Evolutionary conservation across 2,113 vertebrate species (phyloP), one percentile per base, ranked within the genome.

Genomic region (Amblyopsis rosae): DNA sequence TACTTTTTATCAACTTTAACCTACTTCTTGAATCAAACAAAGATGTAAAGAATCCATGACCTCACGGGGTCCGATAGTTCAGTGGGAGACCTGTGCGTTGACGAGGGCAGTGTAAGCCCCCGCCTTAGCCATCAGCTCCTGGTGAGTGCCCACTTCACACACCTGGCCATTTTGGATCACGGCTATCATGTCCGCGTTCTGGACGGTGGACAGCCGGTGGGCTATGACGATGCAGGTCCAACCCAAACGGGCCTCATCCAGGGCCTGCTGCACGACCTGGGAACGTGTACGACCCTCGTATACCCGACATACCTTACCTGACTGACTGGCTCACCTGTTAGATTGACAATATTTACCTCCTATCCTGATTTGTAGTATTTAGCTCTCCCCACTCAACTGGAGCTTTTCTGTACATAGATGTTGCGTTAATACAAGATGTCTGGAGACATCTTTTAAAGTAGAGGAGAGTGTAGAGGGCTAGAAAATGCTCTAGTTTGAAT

Each of bases 141-240:
- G 89, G 46, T 95, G 95, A 0, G 93, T 94, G 60, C 95, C 94
- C 0, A 90, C 89, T 67, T 96, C 94, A 67, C 68, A 4, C 0
- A 94, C 68, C 46, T 46, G 81, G 59, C 94, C 93, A 0, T 92
- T 90, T 66, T 95, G 80, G 61, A 94, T 62, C 54, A 92, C 92
- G 0, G 80, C 90, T 3, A 95, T 95, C 19, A 82, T 75, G 85
- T 95, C 92, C 0, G 94, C 94, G 0, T 92, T 94, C 76, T 95
- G 93, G 78, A 93, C 88, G 59, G 94, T 93, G 77, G 92, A 90
- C 64, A 95, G 85, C 50, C 93, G 92, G 51, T 95, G 94, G 26
- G 95, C 92, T 0, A 94, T 94, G 73, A 94, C 71, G 0, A 95
- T 91, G 83, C 94, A 94, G 0, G 94, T 96, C 1, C 91, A 91